phyloP scores from a whole-genome alignment of 2,888 invertebrate genomes.

The Cantharis lateralis region DNA sequence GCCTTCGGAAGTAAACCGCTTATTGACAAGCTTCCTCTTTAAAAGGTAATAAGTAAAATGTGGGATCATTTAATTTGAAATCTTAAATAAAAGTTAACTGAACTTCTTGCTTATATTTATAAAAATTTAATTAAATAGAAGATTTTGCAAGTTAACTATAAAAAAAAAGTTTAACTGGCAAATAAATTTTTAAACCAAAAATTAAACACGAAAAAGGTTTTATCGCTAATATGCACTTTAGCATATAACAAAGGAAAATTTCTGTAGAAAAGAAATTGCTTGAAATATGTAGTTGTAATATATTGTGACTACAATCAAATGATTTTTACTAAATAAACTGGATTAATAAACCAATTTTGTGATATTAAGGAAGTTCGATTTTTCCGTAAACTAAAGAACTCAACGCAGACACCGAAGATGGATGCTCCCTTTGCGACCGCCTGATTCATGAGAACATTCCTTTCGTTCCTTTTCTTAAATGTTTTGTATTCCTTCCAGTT shows the following conservation, averaged over 20 bases:
- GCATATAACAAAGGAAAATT: not conserved
- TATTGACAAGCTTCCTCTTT: not conserved
- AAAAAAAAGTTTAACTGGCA: not conserved
- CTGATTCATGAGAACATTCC: conserved; percentile 37
- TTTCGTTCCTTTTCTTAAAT: conserved; percentile 26
- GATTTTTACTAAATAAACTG: not conserved
- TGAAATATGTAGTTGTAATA: not conserved
- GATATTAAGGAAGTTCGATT: conserved; percentile 3
- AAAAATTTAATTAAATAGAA: not conserved
- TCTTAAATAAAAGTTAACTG: not conserved
- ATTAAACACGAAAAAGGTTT: not conserved
- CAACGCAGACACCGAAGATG: conserved; percentile 29
- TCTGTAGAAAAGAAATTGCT: not conserved
- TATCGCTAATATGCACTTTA: not conserved
- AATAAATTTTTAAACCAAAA: not conserved
- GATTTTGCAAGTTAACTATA: not conserved
- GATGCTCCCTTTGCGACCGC: conserved; percentile 34
- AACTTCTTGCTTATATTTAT: not conserved
- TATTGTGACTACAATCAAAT: not conserved
- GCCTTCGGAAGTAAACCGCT: not conserved
- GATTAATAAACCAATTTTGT: not conserved
- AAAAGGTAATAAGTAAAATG: not conserved
- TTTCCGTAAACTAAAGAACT: conserved; percentile 26
- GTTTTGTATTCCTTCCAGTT: conserved; percentile 25
- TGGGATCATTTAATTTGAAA: not conserved